Conservation (phyloP, 1,140 invertebrate genomes). For the Ylistrum balloti region DNA sequence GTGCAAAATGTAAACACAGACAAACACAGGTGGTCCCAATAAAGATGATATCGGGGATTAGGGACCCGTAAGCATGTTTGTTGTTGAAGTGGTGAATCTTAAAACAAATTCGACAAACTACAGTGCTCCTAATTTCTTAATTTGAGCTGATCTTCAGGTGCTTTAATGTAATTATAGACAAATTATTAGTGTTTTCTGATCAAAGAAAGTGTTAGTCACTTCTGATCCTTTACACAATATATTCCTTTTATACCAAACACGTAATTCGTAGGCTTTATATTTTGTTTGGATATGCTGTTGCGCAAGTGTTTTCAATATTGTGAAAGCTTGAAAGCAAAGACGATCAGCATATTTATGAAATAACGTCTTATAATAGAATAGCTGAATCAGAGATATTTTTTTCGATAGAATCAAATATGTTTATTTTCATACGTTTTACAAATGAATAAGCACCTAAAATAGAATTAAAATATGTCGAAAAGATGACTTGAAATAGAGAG, state of each 20-base stretch:
- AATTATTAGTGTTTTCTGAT: background rate
- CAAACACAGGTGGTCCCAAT: constrained; percentile 5
- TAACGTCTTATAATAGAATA: too few relatives aligned
- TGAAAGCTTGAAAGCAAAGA: too few relatives aligned
- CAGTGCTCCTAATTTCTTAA: background rate
- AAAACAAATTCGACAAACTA: background rate
- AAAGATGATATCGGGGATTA: background rate
- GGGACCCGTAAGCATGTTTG: background rate
- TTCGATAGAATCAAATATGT: too few relatives aligned
- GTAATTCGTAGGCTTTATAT: background rate
- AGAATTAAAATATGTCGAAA: too few relatives aligned
- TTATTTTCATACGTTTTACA: too few relatives aligned
- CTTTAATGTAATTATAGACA: background rate
- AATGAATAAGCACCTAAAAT: too few relatives aligned
- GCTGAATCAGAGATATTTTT: too few relatives aligned
- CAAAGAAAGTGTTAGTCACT: background rate
- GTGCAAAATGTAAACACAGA: background rate
- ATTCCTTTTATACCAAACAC: background rate
- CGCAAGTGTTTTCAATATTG: too few relatives aligned
- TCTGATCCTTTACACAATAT: background rate
- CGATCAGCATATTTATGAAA: too few relatives aligned
- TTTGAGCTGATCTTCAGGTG: background rate
- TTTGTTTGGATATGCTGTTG: background rate
- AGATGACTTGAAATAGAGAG: too few relatives aligned
- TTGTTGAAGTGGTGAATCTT: background rate